Evolutionary conservation across 30 jellyfish, hydroid and myxozoan species (phyloP).

Genomic region (Cassiopea xamachana): DNA sequence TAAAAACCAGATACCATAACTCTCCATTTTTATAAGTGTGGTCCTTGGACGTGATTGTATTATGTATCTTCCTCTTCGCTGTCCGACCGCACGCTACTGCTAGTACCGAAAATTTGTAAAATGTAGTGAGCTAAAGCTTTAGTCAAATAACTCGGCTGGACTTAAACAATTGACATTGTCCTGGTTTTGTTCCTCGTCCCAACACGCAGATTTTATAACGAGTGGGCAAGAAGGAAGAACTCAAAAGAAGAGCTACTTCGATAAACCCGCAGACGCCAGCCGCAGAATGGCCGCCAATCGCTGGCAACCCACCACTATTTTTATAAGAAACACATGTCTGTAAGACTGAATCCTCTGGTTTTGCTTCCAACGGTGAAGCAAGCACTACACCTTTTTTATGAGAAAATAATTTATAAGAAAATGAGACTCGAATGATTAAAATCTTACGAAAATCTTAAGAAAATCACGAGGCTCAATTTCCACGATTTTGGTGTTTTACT

Average conservation of each 20-base stretch:
- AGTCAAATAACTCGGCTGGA: slow-evolving; percentile 11
- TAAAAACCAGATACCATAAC: not conserved
- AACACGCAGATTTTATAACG: not conserved
- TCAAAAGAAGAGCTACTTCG: not conserved
- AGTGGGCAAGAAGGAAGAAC: not conserved
- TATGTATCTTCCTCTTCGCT: not conserved
- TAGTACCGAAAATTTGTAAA: not conserved
- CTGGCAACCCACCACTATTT: too few species aligned
- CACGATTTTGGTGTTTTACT: too few species aligned
- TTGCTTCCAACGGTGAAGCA: too few species aligned
- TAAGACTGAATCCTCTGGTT: too few species aligned
- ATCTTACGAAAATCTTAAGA: too few species aligned
- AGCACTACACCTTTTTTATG: too few species aligned
- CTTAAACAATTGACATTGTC: not conserved
- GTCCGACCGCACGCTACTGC: not conserved
- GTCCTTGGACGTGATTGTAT: not conserved
- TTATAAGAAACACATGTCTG: too few species aligned
- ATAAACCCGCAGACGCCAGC: slow-evolving; percentile 2
- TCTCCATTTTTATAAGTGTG: not conserved
- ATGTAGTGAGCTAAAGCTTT: not conserved
- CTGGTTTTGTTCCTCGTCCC: not conserved
- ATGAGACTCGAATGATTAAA: too few species aligned
- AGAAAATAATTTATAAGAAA: too few species aligned
- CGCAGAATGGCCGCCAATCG: not conserved
- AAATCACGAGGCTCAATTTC: too few species aligned